Base-by-base conservation (phyloP, 2,113 vertebrate genomes). In the Coreoperca whiteheadi region DNA sequence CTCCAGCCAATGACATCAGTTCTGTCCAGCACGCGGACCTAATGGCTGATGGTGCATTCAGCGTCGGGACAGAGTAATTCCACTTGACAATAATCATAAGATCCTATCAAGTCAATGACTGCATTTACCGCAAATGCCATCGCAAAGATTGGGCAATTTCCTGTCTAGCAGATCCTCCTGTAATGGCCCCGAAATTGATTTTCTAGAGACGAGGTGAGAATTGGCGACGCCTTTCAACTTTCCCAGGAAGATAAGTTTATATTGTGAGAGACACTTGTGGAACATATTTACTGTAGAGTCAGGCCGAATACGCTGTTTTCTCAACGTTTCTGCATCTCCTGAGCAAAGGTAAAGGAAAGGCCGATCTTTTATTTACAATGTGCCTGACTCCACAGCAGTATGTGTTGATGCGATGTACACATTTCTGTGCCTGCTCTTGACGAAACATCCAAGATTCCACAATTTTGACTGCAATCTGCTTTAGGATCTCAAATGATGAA, bases 81-180 rank as follows among this genome's bases (percentile, higher is more conserved):
- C 72, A 85, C 88, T 84, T 69, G 76, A 87, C 84, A 71, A 84
- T 83, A 85, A 87, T 89, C 81, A 66, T 30, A 48, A 77, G 65
- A 79, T 88, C 74, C 88, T 68, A 66, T 82, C 81, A 79, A 85
- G 85, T 82, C 68, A 50, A 89, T 74, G 79, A 28, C 85, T 64
- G 75, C 80, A 77, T 79, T 91, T 84, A 81, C 79, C 57, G n/a
- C 71, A 66, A 89, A 88, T 59, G 70, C 67, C 69, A 88, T 53
- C 51, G 57, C 53, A 57, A 63, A 89, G 74, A 89, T 87, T 28
- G 89, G 71, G 50, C 83, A 81, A 86, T 92, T 91, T 90, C 85
- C 75, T 53, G 81, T 82, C 73, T 1, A 3, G 72, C 71, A 79
- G 85, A 75, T 77, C 25, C 41, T 74, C 28, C 61, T 53, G 71